Evolutionary conservation across 2,888 invertebrate genomes (phyloP).

Genomic region (Heliconius cydno): DNA sequence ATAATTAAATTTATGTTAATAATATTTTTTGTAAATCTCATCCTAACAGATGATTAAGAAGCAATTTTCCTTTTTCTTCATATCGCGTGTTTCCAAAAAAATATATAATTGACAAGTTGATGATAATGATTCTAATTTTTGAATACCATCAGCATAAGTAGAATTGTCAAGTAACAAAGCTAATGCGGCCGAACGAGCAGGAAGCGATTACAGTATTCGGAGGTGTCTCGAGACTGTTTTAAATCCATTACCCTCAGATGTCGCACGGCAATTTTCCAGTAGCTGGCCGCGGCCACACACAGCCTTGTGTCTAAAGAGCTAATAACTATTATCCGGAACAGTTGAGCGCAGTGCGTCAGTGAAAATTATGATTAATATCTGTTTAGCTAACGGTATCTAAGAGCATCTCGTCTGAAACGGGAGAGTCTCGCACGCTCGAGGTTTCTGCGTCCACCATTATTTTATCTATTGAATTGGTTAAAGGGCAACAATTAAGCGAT

Average conservation of each 20-base stretch:
- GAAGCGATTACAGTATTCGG: conserved; percentile 78
- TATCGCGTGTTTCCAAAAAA: conserved; percentile 21
- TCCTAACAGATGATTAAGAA: no score
- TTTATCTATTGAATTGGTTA: conserved; percentile 64
- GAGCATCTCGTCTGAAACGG: conserved; percentile 50
- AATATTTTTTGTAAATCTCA: background rate
- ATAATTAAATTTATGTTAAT: background rate
- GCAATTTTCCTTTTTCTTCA: no score
- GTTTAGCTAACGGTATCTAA: conserved; percentile 76
- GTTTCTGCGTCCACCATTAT: conserved; percentile 44
- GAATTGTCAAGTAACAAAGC: conserved; percentile 49
- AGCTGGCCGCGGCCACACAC: conserved; percentile 77
- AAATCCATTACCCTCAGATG: conserved; percentile 79
- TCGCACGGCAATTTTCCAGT: conserved; percentile 82
- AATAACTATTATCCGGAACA: conserved; percentile 81
- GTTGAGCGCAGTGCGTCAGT: conserved; percentile 75
- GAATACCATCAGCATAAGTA: conserved; percentile 44
- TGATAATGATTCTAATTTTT: conserved; percentile 49
- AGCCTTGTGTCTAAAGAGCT: conserved; percentile 70
- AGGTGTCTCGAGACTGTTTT: conserved; percentile 75
- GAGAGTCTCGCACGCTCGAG: conserved; percentile 54
- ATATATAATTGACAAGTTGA: conserved; percentile 43
- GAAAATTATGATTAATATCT: conserved; percentile 84
- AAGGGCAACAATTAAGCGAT: conserved; percentile 71
- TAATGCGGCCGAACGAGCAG: conserved; percentile 55